Evolutionary conservation across 2,888 invertebrate species (phyloP).

Genomic region (Tolmerus cingulatus): DNA sequence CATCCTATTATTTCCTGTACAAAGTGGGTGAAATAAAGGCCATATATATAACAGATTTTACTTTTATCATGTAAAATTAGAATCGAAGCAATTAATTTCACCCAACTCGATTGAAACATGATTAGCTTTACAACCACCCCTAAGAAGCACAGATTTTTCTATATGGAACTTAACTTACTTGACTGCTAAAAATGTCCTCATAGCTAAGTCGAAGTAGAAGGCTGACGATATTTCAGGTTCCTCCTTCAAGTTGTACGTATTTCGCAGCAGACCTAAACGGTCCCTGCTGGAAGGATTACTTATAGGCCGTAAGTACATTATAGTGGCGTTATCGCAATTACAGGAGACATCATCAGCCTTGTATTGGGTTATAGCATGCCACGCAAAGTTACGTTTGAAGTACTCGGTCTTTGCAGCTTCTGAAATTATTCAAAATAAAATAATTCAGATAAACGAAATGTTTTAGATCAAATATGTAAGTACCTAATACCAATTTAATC

Average conservation of each 20-base stretch:
- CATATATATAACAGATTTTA: no score
- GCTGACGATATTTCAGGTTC: constrained; percentile 80
- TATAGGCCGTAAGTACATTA: constrained; percentile 78
- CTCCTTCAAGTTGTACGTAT: constrained; percentile 74
- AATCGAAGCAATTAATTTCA: no score
- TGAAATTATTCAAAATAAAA: constrained; percentile 45
- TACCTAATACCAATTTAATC: constrained; percentile 74
- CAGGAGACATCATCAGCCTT: constrained; percentile 78
- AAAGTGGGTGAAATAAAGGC: no score
- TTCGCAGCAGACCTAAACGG: constrained; percentile 73
- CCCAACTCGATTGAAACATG: no score
- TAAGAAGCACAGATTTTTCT: no score
- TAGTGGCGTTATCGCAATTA: constrained; percentile 78
- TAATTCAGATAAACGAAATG: not conserved
- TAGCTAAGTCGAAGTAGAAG: constrained; percentile 87
- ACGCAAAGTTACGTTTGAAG: constrained; percentile 85
- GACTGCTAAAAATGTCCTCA: constrained; percentile 75
- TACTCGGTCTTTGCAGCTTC: constrained; percentile 76
- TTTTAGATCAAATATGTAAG: constrained; percentile 50
- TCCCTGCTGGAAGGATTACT: constrained; percentile 75
- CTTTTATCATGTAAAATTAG: no score
- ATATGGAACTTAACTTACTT: constrained; percentile 66
- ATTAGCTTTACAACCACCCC: no score
- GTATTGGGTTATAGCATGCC: constrained; percentile 84
- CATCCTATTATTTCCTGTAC: no score